These are phyloP conservation scores for Meloidogyne floridensis DNA, from an alignment of 1,140 invertebrate genomes.

Conservation along the genomic window DNA sequence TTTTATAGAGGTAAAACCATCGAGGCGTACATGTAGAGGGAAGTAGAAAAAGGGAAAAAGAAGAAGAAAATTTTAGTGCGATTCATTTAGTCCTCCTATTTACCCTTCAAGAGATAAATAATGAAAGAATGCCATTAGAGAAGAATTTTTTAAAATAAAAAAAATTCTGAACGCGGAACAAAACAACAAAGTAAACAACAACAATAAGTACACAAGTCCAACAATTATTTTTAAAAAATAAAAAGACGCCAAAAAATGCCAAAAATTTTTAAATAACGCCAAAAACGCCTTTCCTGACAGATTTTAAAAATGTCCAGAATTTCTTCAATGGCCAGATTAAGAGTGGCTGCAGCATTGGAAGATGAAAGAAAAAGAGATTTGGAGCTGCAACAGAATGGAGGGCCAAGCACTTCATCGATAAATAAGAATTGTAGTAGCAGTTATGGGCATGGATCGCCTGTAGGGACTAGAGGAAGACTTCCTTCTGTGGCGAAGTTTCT, in stretches of 20 bases:
- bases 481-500: slow-evolving; percentile 29
- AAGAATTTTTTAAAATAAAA: background rate
- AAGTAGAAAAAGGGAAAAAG: background rate
- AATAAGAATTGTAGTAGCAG: slow-evolving; percentile 26
- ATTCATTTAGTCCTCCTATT: background rate
- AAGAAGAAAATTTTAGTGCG: background rate
- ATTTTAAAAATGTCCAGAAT: slow-evolving; percentile 57
- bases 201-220: background rate
- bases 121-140: background rate
- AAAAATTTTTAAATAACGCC: background rate
- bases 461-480: slow-evolving; percentile 10
- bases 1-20: background rate
- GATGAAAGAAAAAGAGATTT: slow-evolving; percentile 30
- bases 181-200: slow-evolving; percentile 8
- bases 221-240: background rate
- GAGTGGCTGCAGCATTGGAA: slow-evolving; percentile 43
- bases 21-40: background rate
- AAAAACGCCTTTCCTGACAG: no score
- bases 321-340: slow-evolving; percentile 65
- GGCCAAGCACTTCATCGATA: background rate
- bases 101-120: background rate
- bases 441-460: slow-evolving; percentile 50
- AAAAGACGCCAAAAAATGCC: background rate
- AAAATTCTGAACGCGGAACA: background rate
- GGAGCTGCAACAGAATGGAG: background rate